Conservation (phyloP, 1,140 invertebrate genomes). For the Antheraea pernyi region DNA sequence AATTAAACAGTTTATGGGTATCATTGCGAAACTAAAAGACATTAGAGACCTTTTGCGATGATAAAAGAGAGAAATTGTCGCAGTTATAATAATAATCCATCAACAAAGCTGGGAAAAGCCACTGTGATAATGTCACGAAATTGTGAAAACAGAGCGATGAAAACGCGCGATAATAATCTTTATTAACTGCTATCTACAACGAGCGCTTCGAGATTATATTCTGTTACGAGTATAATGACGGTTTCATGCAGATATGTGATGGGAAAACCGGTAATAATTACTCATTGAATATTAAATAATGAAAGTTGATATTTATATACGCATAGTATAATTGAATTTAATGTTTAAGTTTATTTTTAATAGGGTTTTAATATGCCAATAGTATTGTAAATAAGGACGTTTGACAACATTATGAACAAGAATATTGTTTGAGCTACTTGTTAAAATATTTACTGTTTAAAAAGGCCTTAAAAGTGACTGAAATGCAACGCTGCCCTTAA, state of each 20-base stretch:
- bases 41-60: no score
- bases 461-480: no score
- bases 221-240: background rate
- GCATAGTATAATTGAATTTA: background rate
- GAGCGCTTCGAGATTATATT: background rate
- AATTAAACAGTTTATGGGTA: no score
- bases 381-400: background rate
- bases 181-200: background rate
- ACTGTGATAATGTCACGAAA: slow-evolving; percentile 5
- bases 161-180: background rate
- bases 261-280: background rate
- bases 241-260: background rate
- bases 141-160: background rate
- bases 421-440: no score
- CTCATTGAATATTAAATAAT: background rate
- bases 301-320: background rate
- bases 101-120: slow-evolving; percentile 8
- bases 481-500: no score
- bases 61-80: background rate
- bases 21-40: no score
- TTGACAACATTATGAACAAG: no score
- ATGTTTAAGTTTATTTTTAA: background rate
- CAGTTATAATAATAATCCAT: background rate
- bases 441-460: no score
- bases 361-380: background rate